Conservation (phyloP, 2,888 invertebrate species). For the Calameuta filiformis region DNA sequence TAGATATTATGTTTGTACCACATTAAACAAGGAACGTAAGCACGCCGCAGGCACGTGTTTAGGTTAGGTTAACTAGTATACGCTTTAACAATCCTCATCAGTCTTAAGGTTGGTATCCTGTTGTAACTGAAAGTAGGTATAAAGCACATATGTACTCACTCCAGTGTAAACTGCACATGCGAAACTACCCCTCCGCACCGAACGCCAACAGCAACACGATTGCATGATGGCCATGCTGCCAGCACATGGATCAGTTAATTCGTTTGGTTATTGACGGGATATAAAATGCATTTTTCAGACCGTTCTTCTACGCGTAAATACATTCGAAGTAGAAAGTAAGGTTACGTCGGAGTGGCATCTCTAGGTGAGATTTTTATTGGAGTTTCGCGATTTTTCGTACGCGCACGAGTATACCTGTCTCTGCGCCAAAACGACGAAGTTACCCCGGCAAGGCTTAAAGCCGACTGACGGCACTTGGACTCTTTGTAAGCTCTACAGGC, state of each 20-base stretch:
- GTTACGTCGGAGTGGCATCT: background rate
- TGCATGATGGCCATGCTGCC: constrained; percentile 77
- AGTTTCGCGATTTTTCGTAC: background rate
- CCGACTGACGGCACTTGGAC: constrained; percentile 36
- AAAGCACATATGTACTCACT: constrained; percentile 68
- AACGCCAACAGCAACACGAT: constrained; percentile 82
- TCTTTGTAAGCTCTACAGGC: constrained; percentile 26
- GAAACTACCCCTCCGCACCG: constrained; percentile 79
- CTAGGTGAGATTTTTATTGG: background rate
- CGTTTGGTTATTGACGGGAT: background rate
- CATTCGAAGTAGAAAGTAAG: background rate
- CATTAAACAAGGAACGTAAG: background rate
- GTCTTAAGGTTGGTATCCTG: background rate
- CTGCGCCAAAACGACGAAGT: background rate
- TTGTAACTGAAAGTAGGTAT: background rate
- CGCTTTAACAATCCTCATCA: background rate
- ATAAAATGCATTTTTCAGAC: background rate
- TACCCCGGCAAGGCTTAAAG: constrained; percentile 32
- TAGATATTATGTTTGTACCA: background rate
- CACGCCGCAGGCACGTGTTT: background rate
- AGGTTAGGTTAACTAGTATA: background rate
- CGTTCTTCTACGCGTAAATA: background rate
- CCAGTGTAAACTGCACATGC: constrained; percentile 78
- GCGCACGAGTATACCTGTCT: background rate
- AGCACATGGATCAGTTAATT: constrained; percentile 25